Evolutionary conservation across 2,797 vertebrate species (phyloP).

Genomic region (Malurus splendens): DNA sequence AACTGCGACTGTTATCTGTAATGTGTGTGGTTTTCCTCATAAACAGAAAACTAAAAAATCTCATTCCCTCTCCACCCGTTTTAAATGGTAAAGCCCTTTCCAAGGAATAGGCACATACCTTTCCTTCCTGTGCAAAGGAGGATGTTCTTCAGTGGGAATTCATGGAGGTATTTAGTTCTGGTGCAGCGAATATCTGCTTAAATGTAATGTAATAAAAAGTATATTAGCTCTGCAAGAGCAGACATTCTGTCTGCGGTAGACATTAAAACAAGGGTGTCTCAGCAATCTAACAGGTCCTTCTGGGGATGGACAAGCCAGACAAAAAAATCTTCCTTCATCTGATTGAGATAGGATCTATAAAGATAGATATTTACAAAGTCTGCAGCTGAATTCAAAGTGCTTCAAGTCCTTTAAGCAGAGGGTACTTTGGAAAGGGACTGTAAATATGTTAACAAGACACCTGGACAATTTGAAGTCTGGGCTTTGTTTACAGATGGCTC

Average conservation of each 20-base stretch:
- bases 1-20: background rate
- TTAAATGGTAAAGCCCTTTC: background rate
- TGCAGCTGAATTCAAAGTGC: background rate
- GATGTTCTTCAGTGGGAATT: conserved; percentile 1
- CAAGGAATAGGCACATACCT: background rate
- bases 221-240: background rate
- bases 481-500: background rate
- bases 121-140: background rate
- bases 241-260: conserved; percentile 2
- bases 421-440: background rate
- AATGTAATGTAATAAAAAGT: conserved; percentile 29
- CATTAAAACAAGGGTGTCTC: background rate
- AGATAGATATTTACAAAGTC: background rate
- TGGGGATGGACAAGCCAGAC: background rate
- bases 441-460: background rate
- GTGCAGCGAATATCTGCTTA: conserved; percentile 13
- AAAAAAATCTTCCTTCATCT: background rate
- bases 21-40: background rate
- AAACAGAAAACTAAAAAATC: background rate
- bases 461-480: background rate
- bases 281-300: background rate
- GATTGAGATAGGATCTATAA: background rate
- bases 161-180: background rate
- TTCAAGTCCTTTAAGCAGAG: background rate
- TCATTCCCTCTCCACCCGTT: background rate